phyloP scores from a whole-genome alignment of 2,888 invertebrate species.

The Lutraria lutraria region DNA sequence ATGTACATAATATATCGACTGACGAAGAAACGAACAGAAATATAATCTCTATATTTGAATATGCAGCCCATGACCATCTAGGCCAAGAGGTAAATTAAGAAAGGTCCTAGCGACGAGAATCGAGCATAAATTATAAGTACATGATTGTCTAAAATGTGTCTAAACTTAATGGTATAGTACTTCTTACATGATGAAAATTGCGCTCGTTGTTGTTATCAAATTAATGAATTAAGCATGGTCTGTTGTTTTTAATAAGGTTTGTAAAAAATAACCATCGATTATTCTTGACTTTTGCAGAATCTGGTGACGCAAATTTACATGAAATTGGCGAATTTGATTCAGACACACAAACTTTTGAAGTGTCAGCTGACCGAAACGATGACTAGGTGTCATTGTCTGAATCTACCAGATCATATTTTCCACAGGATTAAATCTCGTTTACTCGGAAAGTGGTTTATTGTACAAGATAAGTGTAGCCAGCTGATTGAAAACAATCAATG shows the following conservation, averaged over 20 bases:
- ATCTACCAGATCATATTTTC: constrained; percentile 1
- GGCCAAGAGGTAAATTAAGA: not conserved
- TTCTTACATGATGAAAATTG: no score
- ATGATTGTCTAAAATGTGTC: not conserved
- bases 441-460: constrained; percentile 5
- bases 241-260: not conserved
- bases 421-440: not conserved
- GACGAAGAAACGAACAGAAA: not conserved
- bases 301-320: not conserved
- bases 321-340: not conserved
- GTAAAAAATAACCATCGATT: not conserved
- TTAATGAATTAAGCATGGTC: not conserved
- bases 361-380: not conserved
- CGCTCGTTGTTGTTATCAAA: no score
- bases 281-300: not conserved
- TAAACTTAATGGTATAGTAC: not conserved
- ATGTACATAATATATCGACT: not conserved
- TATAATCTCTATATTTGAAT: not conserved
- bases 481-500: constrained; percentile 19
- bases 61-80: not conserved
- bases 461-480: constrained; percentile 26
- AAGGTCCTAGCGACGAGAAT: not conserved
- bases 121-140: not conserved
- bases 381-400: not conserved
- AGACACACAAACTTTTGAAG: not conserved